These are phyloP conservation scores for Xestia c-nigrum DNA, from an alignment of 2,888 invertebrate genomes.

Conservation along the genomic window DNA sequence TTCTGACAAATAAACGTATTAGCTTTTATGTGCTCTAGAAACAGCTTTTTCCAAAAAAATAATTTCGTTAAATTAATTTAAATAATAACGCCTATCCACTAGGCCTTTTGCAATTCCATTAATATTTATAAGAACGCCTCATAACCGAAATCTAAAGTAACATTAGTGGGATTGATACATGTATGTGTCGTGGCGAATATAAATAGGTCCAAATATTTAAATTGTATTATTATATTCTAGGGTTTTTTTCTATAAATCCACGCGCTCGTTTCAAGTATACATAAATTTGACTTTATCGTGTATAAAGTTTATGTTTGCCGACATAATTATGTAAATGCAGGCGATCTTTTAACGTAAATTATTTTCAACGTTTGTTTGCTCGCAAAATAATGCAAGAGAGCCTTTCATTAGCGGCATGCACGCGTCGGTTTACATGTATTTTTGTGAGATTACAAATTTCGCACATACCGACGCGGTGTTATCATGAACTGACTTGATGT, in stretches of 20 bases:
- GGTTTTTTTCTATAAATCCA: constrained; percentile 72
- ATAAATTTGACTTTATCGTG: constrained; percentile 87
- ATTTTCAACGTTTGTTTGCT: constrained; percentile 84
- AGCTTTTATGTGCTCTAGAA: constrained; percentile 77
- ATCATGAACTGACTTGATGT: constrained; percentile 49
- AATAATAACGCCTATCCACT: constrained; percentile 47
- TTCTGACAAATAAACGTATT: constrained; percentile 84
- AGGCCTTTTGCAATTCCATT: constrained; percentile 38
- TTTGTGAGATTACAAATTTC: constrained; percentile 79
- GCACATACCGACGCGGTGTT: constrained; percentile 65
- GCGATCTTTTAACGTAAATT: constrained; percentile 86
- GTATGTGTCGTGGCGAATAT: constrained; percentile 29
- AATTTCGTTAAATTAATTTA: constrained; percentile 57
- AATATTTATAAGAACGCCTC: constrained; percentile 28
- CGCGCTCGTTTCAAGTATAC: constrained; percentile 78
- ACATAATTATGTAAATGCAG: constrained; percentile 86
- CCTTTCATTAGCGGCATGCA: constrained; percentile 84
- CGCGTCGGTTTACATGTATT: constrained; percentile 77
- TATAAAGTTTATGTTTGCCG: constrained; percentile 86
- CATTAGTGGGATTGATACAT: constrained; percentile 40
- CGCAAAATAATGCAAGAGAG: constrained; percentile 78
- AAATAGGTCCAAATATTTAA: constrained; percentile 67
- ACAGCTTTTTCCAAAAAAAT: constrained; percentile 54
- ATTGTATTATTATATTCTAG: constrained; percentile 60
- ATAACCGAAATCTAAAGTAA: constrained; percentile 23